Conservation (phyloP, 1,140 invertebrate genomes). For the Pogonomyrmex californicus region DNA sequence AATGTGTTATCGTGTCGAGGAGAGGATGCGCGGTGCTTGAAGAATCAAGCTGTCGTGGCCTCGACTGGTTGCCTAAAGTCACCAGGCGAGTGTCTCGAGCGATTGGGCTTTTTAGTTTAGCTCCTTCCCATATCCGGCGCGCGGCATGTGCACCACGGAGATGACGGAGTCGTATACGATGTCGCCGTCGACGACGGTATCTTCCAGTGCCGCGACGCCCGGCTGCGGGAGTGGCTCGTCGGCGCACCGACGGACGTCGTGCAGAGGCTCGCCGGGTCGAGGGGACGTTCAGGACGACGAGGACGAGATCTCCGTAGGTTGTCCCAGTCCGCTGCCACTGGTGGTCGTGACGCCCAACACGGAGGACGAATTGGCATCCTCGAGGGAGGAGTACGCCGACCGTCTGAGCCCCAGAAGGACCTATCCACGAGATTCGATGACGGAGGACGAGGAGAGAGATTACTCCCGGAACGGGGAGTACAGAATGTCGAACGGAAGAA, state of each 20-base stretch:
- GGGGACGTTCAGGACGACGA: constrained; percentile 86
- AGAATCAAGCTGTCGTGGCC: constrained; percentile 9
- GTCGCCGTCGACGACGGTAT: constrained; percentile 84
- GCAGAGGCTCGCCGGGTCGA: constrained; percentile 62
- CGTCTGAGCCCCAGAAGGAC: constrained; percentile 80
- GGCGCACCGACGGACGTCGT: constrained; percentile 67
- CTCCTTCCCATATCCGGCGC: background rate
- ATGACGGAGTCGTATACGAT: constrained; percentile 85
- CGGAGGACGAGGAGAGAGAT: constrained; percentile 71
- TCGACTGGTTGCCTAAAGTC: constrained; percentile 26
- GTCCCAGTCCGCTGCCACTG: constrained; percentile 89
- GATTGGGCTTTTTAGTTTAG: background rate
- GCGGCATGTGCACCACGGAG: constrained; percentile 85
- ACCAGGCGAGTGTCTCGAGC: constrained; percentile 8
- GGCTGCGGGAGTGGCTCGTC: constrained; percentile 77
- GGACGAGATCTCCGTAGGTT: constrained; percentile 92
- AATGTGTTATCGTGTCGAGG: background rate
- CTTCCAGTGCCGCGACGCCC: constrained; percentile 81
- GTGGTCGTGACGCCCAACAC: constrained; percentile 76
- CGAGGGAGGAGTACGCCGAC: constrained; percentile 81
- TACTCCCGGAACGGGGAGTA: constrained; percentile 74
- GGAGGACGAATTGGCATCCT: constrained; percentile 79
- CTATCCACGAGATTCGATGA: constrained; percentile 77
- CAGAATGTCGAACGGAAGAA: constrained; percentile 70
- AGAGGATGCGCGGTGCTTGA: constrained; percentile 34